These are phyloP conservation scores for Passerculus sandwichensis DNA, from an alignment of 2,797 vertebrate species.

Conservation along the genomic window DNA sequence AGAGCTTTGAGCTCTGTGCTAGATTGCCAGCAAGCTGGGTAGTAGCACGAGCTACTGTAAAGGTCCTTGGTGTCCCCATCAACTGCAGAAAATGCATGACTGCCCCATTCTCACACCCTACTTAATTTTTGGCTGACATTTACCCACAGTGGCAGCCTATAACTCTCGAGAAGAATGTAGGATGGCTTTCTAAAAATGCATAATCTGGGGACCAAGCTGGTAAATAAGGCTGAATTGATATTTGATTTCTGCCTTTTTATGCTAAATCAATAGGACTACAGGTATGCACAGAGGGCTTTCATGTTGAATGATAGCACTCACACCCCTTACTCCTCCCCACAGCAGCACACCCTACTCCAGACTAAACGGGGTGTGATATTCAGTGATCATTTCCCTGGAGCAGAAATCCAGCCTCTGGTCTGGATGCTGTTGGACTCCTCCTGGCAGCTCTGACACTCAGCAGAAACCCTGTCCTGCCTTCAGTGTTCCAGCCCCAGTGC, in stretches of 20 bases:
- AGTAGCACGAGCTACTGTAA: accelerated
- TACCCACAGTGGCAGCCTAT: background rate
- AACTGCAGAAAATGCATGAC: background rate
- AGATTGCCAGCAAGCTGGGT: background rate
- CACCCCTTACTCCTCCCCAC: background rate
- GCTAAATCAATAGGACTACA: background rate
- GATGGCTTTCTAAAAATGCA: background rate
- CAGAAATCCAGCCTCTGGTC: background rate
- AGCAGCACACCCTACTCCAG: background rate
- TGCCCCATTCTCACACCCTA: background rate
- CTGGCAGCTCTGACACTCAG: background rate
- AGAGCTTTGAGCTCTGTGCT: background rate
- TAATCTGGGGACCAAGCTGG: background rate
- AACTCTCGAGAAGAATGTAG: background rate
- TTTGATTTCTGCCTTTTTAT: background rate
- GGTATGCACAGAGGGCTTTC: background rate
- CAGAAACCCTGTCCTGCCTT: background rate
- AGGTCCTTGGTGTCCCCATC: background rate
- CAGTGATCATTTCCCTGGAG: background rate
- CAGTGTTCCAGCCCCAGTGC: background rate
- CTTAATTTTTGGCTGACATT: background rate
- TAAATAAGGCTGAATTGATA: background rate
- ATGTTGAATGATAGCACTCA: background rate
- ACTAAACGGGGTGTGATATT: background rate
- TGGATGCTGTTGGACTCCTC: background rate